Base-by-base conservation (phyloP, 2,888 invertebrate genomes). In the Mayetiola destructor region DNA sequence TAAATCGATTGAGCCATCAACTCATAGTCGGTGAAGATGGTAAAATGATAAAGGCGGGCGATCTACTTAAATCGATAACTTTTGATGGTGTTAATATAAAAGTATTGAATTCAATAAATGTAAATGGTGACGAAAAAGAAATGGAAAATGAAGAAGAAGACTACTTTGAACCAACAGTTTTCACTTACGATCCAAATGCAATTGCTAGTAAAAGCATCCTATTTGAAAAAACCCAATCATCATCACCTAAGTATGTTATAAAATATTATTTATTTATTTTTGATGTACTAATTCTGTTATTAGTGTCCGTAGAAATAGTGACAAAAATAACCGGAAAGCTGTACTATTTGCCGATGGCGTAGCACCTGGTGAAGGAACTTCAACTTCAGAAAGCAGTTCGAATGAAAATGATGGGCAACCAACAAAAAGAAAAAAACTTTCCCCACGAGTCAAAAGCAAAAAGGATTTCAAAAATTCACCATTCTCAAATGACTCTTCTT, bases 291-390 rank as follows among this genome's bases (percentile, higher is more conserved):
- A 8, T 48, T 39, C 21, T 14, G 39, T 23, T 21, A 36, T 37
- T 42, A 48, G 27, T 52, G 27, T 42, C 18, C n/a, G n/a, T n/a
- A n/a, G n/a, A n/a, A 12, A 29, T 32, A 42, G 42, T 27, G 10
- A 27, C 5, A 1, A 54, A 29, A n/a, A n/a, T n/a, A 60, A 56
- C 35, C 61, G 59, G 14, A 61, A 61, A 39, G 56, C 36, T 9
- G 62, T 62, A 3, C 18, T 62, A 1, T 62, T 62, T 37, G 59
- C 61, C 18, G 62, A 62, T 57, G 62, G 62, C n/a, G 55, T 61
- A 14, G 56, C 57, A 27, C 62, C 62, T 1, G 62, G 62, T 5
- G 59, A 58, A 30, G 53, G 59, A 5, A 55, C 54, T 20, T 56
- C 56, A 20, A 42, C 56, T 14, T 56, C 56, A 2, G 42, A 42